Percentiles rank a stretch among this genome's conserved stretches.
Conservation (phyloP, 1,140 invertebrate genomes). For the Hylyphantes graminicola region DNA sequence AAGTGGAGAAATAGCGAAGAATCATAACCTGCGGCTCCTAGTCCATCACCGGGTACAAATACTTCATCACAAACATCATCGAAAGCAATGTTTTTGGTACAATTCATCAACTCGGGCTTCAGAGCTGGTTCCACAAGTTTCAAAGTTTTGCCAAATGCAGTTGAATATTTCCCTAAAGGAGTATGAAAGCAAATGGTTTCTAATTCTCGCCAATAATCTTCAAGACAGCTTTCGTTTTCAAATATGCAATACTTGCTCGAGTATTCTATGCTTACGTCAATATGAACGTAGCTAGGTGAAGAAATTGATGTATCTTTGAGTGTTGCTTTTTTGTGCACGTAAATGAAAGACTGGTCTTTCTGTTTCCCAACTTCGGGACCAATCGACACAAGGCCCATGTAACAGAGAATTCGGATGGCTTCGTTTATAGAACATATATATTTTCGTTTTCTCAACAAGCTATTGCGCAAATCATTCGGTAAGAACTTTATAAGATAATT, state of each 20-base stretch:
- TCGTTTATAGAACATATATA: conserved; percentile 77
- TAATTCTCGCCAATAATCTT: conserved; percentile 80
- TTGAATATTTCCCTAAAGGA: conserved; percentile 71
- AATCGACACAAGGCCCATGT: conserved; percentile 79
- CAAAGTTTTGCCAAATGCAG: conserved; percentile 41
- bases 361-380: conserved; percentile 76
- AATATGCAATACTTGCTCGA: conserved; percentile 68
- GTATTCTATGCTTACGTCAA: conserved; percentile 66
- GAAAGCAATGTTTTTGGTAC: conserved; percentile 66
- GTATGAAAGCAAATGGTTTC: conserved; percentile 78
- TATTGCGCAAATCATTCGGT: conserved; percentile 69
- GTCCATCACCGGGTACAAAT: conserved; percentile 77
- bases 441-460: conserved; percentile 72
- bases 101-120: conserved; percentile 71
- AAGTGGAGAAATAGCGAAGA: conserved; percentile 77
- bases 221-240: conserved; percentile 71
- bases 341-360: conserved; percentile 80
- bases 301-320: conserved; percentile 78
- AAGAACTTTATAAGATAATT: conserved; percentile 74
- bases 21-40: conserved; percentile 80
- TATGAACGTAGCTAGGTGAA: conserved; percentile 74
- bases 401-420: conserved; percentile 72
- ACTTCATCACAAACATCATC: conserved; percentile 73
- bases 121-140: conserved; percentile 66
- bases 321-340: conserved; percentile 74